A percentile compares a stretch with the other conserved stretches of the same genome.
These are phyloP conservation scores for mouse (Mus musculus) DNA, from an alignment of 2,113 vertebrate genomes.

Conservation along the genomic window DNA sequence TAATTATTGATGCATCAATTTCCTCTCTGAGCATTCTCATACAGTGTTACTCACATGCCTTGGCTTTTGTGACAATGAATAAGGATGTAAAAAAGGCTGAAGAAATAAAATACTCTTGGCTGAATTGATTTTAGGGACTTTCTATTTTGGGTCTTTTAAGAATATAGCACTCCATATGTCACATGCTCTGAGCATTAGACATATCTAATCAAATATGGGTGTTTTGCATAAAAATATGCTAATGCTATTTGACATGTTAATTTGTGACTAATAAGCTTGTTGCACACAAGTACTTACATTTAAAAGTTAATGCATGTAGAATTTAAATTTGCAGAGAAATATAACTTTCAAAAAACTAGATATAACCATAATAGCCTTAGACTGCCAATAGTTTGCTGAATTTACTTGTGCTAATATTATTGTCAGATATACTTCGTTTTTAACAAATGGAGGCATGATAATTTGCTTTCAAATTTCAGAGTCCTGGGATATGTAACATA, in stretches of 20 bases:
- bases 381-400: background rate
- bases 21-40: constrained; percentile 61
- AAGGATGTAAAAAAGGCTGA: constrained; percentile 35
- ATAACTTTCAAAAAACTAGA: constrained; percentile 20
- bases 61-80: constrained; percentile 63
- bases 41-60: constrained; percentile 45
- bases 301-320: background rate
- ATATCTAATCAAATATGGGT: constrained; percentile 22
- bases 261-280: constrained; percentile 52
- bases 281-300: constrained; percentile 25
- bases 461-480: background rate
- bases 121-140: constrained; percentile 33
- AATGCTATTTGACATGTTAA: constrained; percentile 37
- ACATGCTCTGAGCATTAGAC: constrained; percentile 7
- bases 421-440: background rate
- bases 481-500: background rate
- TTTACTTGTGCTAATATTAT: constrained; percentile 16
- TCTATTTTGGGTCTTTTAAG: constrained; percentile 43
- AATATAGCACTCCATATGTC: background rate
- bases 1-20: constrained; percentile 79
- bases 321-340: constrained; percentile 43
- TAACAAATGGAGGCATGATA: background rate
- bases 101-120: constrained; percentile 8
- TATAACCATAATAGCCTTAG: background rate
- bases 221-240: constrained; percentile 34